Percentiles rank a stretch among this genome's conserved stretches.
These are phyloP conservation scores for Nemapogon koenigi DNA, from an alignment of 2,888 invertebrate genomes.

Conservation along the genomic window DNA sequence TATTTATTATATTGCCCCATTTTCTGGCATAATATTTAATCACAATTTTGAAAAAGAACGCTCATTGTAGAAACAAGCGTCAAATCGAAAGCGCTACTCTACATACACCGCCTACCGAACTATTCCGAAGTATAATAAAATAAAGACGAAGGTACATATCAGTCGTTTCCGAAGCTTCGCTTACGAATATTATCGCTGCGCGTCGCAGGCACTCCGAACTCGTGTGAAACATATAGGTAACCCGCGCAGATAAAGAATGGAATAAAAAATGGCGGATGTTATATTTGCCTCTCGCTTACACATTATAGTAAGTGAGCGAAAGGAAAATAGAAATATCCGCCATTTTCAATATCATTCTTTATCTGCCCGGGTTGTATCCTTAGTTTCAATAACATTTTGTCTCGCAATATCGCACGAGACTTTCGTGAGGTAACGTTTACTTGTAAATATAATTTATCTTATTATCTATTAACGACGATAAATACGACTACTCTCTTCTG, in stretches of 20 bases:
- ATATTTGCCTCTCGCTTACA: too few species aligned
- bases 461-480: constrained; percentile 11
- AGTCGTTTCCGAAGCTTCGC: constrained; percentile 7
- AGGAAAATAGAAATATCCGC: too few species aligned
- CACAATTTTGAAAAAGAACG: constrained; percentile 19
- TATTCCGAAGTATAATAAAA: constrained; percentile 1
- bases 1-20: constrained; percentile 10
- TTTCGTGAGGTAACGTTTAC: constrained; percentile 21
- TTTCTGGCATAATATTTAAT: constrained; percentile 14
- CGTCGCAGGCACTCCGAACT: too few species aligned
- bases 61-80: constrained; percentile 7
- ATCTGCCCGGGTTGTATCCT: too few species aligned
- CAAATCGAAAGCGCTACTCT: constrained; percentile 9
- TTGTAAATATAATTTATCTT: constrained; percentile 23
- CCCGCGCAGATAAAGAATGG: too few species aligned
- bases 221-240: too few species aligned
- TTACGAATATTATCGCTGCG: too few species aligned
- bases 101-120: constrained; percentile 13
- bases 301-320: too few species aligned
- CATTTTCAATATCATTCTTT: too few species aligned
- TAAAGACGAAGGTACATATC: constrained; percentile 9
- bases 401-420: constrained; percentile 13
- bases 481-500: constrained; percentile 9
- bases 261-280: too few species aligned
- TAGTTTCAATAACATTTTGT: too few species aligned